These are phyloP conservation scores for Nephrotoma flavescens DNA, from an alignment of 2,888 invertebrate genomes.

Conservation along the genomic window DNA sequence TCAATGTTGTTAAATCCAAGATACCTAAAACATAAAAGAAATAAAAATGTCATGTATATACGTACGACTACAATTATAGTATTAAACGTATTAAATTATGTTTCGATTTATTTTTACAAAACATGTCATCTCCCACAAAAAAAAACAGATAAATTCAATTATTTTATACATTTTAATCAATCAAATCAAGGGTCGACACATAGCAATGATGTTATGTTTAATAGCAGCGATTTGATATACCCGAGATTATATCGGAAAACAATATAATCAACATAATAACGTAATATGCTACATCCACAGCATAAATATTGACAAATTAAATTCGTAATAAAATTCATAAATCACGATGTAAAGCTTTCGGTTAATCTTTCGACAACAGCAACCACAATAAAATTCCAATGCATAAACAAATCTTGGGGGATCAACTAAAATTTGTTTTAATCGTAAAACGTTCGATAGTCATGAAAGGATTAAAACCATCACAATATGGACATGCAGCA, in stretches of 20 bases:
- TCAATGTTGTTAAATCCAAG: slow-evolving; percentile 29
- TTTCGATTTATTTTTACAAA: background rate
- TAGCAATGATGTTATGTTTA: background rate
- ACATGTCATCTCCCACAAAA: background rate
- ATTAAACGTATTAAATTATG: background rate
- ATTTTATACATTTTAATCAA: slow-evolving; percentile 1
- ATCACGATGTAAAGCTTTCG: background rate
- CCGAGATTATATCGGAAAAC: background rate
- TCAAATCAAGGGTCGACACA: slow-evolving; percentile 6
- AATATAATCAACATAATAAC: background rate
- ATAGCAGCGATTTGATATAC: background rate
- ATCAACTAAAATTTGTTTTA: background rate
- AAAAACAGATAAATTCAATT: background rate
- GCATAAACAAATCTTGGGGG: background rate
- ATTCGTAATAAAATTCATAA: background rate
- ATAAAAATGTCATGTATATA: background rate
- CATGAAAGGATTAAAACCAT: background rate
- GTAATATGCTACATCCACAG: background rate
- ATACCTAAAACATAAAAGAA: slow-evolving; percentile 21
- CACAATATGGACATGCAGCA: no score
- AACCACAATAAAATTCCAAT: background rate
- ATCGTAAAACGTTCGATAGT: background rate
- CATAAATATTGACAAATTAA: background rate
- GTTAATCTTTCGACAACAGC: background rate
- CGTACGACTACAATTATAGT: no score